Percentiles rank a stretch among this genome's conserved stretches.
These are phyloP conservation scores for Drosophila gaucha DNA, from an alignment of 2,888 invertebrate species.

Conservation along the genomic window DNA sequence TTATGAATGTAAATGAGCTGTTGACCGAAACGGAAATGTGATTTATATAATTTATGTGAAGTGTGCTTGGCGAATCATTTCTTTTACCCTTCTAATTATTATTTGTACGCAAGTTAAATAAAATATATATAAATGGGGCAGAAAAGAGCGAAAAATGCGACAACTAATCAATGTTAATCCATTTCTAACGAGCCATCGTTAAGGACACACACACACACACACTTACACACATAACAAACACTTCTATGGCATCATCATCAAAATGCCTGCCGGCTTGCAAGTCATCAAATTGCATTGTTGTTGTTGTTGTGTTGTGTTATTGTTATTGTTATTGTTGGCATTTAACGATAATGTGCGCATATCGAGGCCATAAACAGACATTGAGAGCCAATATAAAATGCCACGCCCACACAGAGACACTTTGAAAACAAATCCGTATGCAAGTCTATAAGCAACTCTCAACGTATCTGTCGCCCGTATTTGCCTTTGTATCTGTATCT, in stretches of 20 bases:
- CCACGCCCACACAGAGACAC: constrained; percentile 30
- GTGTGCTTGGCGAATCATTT: constrained; percentile 23
- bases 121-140: constrained; percentile 4
- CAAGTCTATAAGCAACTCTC: constrained; percentile 14
- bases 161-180: constrained; percentile 77
- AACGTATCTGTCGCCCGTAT: constrained; percentile 2
- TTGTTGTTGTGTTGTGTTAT: constrained; percentile 40
- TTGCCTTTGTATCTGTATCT: constrained; percentile 16
- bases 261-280: constrained; percentile 66
- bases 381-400: constrained; percentile 58
- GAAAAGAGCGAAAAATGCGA: constrained; percentile 9
- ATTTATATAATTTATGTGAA: constrained; percentile 58
- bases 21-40: constrained; percentile 29
- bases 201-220: constrained; percentile 22
- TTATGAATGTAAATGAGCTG: constrained; percentile 71
- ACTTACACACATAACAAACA: constrained; percentile 10
- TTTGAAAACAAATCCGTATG: constrained; percentile 27
- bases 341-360: constrained; percentile 75
- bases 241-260: constrained; percentile 61
- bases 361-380: constrained; percentile 69
- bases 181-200: constrained; percentile 76
- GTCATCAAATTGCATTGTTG: constrained; percentile 74
- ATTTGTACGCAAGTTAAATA: constrained; percentile 20
- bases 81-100: constrained; percentile 59
- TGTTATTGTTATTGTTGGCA: constrained; percentile 56